phyloP scores from a whole-genome alignment of 2,888 invertebrate species.

The Lottia scabra region DNA sequence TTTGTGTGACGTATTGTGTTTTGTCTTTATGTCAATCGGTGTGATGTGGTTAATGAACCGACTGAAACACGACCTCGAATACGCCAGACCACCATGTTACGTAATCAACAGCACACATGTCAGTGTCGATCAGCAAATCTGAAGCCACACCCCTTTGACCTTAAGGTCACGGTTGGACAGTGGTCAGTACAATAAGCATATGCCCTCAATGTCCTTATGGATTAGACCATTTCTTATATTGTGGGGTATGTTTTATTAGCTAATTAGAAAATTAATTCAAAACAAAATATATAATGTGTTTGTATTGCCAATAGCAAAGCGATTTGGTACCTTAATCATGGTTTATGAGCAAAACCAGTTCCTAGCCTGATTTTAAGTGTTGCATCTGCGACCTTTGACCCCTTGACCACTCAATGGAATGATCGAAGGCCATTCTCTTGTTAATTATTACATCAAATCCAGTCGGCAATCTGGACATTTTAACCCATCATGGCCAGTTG shows the following conservation, averaged over 20 bases:
- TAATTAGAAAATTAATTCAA: too few relatives aligned
- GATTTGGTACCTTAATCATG: background rate
- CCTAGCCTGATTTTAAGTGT: too few relatives aligned
- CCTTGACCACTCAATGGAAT: background rate
- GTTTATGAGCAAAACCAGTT: too few relatives aligned
- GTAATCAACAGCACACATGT: background rate
- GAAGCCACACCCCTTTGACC: background rate
- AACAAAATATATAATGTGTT: too few relatives aligned
- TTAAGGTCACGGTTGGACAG: background rate
- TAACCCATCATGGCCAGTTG: background rate
- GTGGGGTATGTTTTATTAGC: too few relatives aligned
- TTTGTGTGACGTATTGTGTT: background rate
- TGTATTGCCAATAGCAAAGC: too few relatives aligned
- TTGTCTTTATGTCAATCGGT: background rate
- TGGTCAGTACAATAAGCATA: background rate
- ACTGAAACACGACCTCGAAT: background rate
- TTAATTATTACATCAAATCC: constrained; percentile 2
- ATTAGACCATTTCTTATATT: background rate
- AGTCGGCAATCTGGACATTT: background rate
- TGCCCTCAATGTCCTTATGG: background rate
- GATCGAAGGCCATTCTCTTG: background rate
- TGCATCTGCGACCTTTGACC: background rate
- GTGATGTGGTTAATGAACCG: background rate
- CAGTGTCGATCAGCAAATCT: constrained; percentile 1
- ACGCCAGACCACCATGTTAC: background rate